Evolutionary conservation across 2,888 invertebrate species (phyloP), one percentile per base, ranked within the genome.

Genomic region (Coleophora flavipennella): DNA sequence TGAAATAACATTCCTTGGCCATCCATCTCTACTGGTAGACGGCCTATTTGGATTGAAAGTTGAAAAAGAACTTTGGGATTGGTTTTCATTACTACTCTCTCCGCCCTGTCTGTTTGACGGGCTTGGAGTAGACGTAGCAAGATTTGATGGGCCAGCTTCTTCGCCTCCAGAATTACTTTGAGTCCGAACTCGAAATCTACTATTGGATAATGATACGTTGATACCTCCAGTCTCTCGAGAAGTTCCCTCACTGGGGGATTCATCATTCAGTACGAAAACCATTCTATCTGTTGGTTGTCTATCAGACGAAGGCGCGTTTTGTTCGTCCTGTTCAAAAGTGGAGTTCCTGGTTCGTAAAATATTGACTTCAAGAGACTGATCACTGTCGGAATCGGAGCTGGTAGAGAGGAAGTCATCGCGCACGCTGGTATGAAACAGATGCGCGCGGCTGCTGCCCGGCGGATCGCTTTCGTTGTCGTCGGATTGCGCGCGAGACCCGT

Each of bases 381-480:
- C 84, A 45, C 70, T 75, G 39, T 84, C 83, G 0, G 80, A 78
- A 45, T 83, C 83, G 9, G 83, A 80, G 45, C 69, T 77, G 12
- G 80, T 74, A 4, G 74, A 67, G 12, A 75, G 51, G 7, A 75
- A 51, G 31, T 69, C 69, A 8, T 66, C 63, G 13, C 62, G 62
- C 42, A 67, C 55, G 11, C 65, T 8, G 66, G 53, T 4, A 42
- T 38, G 3, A 40, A 53, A n/a, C 3, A 35, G 29, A 1, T 53
- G 49, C 10, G 51, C 38, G 7, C 53, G 46, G 3, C 50, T 48
- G 36, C 36, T 38, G 20, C 43, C 44, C 31, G 52, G 46, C 10
- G 48, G 13, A 12, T 52, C 53, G 33, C 59, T 45, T 33, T 67
- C 69, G 41, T 60, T 62, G 29, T 73, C 74, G 35, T 68, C 71